Evolutionary conservation across 2,797 vertebrate genomes (phyloP), one percentile per base, ranked within the genome.

Genomic region (Choloepus didactylus): DNA sequence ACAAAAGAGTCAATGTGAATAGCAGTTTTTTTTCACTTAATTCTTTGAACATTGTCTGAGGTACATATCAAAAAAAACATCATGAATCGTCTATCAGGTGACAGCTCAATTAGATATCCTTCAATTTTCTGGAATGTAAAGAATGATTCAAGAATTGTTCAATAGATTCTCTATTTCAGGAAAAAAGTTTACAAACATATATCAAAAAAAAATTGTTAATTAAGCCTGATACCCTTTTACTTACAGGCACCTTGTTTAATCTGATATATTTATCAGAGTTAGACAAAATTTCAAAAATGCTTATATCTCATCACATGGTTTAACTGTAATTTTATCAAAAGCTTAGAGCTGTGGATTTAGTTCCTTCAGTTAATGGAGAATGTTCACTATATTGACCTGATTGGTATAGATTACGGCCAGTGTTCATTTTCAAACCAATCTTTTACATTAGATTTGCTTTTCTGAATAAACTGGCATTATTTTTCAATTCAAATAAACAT

Each of bases 61-160:
- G 25, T 83, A 72, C 16, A 72, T 79, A 51, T 88, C 8, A 66
- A 96, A 96, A 96, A 96, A 96, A 79, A 87, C n/a, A 86, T 41
- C 23, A 85, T 77, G 96, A 93, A 92, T 87, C 38, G 87, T 80
- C 51, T 86, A 70, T 66, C 49, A 91, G 27, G 27, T 90, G 41
- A 86, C 35, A 87, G 87, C 31, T 87, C 64, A 86, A 3, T 72
- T 91, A 89, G 31, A 10, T 87, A 27, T 96, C 80, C 60, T 89
- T 96, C 49, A 59, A 11, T 95, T 94, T 93, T 82, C 27, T 93
- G 90, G 51, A 95, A n/a, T 49, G 6, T 46, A 72, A 49, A 27
- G n/a, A 77, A 66, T 93, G 64, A 70, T 35, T 89, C 35, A 86
- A 79, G 89, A 88, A 83, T 90, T 23, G 38, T 85, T 84, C 15